phyloP scores from a whole-genome alignment of 1,140 invertebrate species.

The Homalodisca vitripennis region DNA sequence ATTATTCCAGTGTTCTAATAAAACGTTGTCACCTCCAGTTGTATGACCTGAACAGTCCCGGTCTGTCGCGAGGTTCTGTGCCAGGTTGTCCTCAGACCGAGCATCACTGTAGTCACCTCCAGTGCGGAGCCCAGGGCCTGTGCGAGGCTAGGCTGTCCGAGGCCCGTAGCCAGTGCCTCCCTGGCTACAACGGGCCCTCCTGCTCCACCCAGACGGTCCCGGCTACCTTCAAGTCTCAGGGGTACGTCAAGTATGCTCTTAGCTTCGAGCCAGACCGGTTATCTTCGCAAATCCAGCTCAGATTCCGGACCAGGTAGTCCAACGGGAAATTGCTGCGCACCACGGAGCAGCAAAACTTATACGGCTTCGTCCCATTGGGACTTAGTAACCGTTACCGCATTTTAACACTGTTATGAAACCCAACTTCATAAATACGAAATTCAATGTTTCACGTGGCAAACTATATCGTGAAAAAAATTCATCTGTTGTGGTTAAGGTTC shows the following conservation, averaged over 20 bases:
- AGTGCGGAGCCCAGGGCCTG: slow-evolving; percentile 88
- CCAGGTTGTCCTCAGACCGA: slow-evolving; percentile 66
- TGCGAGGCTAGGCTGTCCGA: slow-evolving; percentile 87
- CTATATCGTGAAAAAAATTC: too few species aligned
- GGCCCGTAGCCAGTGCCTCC: slow-evolving; percentile 84
- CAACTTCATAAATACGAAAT: too few species aligned
- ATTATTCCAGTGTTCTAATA: too few species aligned
- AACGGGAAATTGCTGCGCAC: slow-evolving; percentile 90
- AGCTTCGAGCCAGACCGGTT: slow-evolving; percentile 93
- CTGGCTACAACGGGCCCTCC: slow-evolving; percentile 85
- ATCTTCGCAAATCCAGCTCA: slow-evolving; percentile 86
- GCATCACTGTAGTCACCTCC: slow-evolving; percentile 68
- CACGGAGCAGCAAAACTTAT: slow-evolving; percentile 91
- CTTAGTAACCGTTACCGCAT: too few species aligned
- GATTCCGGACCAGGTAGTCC: slow-evolving; percentile 89
- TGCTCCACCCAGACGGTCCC: slow-evolving; percentile 84
- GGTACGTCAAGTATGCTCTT: slow-evolving; percentile 93
- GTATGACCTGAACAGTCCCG: slow-evolving; percentile 88
- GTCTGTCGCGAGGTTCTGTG: slow-evolving; percentile 76
- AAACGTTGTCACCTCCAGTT: slow-evolving; percentile 59
- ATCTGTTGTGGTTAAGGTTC: too few species aligned
- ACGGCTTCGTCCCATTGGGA: too few species aligned
- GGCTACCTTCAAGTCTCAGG: slow-evolving; percentile 88
- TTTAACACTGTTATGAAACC: too few species aligned
- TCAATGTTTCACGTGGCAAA: too few species aligned